Base-by-base conservation (phyloP, 2,113 vertebrate genomes). In the Ammodytes marinus region DNA sequence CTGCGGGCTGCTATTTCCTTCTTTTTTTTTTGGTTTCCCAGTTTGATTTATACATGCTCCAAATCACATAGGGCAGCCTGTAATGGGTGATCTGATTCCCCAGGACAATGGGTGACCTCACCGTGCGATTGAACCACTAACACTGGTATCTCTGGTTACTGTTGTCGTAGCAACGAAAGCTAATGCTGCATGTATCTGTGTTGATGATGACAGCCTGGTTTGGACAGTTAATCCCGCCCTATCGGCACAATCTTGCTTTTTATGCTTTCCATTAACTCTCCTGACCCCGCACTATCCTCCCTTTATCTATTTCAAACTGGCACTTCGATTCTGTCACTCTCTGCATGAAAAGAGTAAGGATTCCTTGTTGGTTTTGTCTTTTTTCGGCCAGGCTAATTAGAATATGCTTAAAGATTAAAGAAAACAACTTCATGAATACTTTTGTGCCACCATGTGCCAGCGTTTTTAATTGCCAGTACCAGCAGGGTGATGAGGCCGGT, bases 131-230 rank as follows among this genome's bases (percentile, higher is more conserved):
- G 85, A 88, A 82, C 82, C 27, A 85, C 79, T 77, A 83, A 60
- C 40, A 55, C 46, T 6, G 40, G 86, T 90, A 88, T 91, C 92
- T 92, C 87, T 86, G 86, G 93, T 92, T 92, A 91, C 90, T 3
- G 85, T 93, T 47, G 83, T 85, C 82, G 43, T 79, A 84, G 91
- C 79, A 91, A 92, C 89, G 4, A 76, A 86, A 1, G 60, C 78
- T 85, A 90, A 92, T 86, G 77, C 82, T 45, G 61, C 86, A 83
- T 60, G 70, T 79, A 74, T 81, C 86, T 83, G 59, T 50, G 45
- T 79, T 82, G 74, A 84, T 58, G 80, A 81, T 83, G 87, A 85
- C 67, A 74, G 83, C 49, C 49, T 67, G 75, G 83, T 89, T 90
- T 79, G 85, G 77, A 86, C 83, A 81, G 71, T 88, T 91, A 86